Conservation (phyloP, 2,888 invertebrate genomes). For the Horisme vitalbata region DNA sequence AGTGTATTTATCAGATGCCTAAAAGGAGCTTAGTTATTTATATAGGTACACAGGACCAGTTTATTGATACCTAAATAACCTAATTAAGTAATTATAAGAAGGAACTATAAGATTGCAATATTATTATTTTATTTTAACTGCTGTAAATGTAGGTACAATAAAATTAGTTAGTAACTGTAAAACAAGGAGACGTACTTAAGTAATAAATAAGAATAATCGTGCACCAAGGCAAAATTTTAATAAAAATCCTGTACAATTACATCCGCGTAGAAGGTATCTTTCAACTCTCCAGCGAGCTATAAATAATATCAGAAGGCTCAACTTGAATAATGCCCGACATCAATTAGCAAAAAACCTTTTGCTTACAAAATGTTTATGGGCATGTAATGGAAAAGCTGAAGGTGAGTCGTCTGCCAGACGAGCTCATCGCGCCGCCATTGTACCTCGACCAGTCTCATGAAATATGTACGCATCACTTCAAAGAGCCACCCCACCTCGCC, state of each 20-base stretch:
- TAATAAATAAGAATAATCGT: too few species aligned
- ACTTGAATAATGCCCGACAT: constrained; percentile 16
- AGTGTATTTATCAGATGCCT: too few species aligned
- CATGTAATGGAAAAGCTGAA: constrained; percentile 47
- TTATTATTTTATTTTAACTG: too few species aligned
- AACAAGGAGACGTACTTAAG: too few species aligned
- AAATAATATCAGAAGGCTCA: constrained; percentile 5
- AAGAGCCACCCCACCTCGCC: constrained; percentile 57
- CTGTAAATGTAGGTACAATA: too few species aligned
- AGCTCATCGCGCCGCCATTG: constrained; percentile 77
- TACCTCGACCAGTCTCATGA: constrained; percentile 71
- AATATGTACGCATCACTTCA: constrained; percentile 73
- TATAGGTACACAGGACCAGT: too few species aligned
- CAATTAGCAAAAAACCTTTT: constrained; percentile 22
- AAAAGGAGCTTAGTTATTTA: too few species aligned
- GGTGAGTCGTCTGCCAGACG: constrained; percentile 65
- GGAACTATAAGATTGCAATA: too few species aligned
- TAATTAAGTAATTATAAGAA: too few species aligned
- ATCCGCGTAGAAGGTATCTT: background rate
- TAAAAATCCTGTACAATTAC: background rate
- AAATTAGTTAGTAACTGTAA: too few species aligned
- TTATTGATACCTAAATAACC: too few species aligned
- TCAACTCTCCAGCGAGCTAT: background rate
- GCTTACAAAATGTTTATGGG: constrained; percentile 25
- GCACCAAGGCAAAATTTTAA: background rate